Percentiles rank a stretch among this genome's conserved stretches.
Evolutionary conservation across 2,113 vertebrate genomes (phyloP).

Genomic region (Ictalurus punctatus): DNA sequence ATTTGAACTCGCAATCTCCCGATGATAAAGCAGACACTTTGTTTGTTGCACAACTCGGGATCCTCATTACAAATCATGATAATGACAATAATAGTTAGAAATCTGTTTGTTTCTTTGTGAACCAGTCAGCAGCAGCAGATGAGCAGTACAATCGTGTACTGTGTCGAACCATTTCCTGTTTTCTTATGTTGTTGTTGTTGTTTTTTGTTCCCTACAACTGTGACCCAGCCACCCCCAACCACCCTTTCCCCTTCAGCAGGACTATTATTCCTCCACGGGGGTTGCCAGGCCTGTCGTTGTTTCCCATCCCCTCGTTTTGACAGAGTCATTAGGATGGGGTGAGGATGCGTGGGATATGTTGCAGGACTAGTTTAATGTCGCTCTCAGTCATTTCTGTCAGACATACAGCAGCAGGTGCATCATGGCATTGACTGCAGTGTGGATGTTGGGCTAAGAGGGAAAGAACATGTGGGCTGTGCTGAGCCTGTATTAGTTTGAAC

Average conservation of each 20-base stretch:
- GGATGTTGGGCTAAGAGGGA: neutral
- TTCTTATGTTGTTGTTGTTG: neutral
- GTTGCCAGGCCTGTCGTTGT: neutral
- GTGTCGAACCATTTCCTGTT: neutral
- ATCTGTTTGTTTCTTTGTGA: neutral
- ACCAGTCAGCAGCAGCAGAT: neutral
- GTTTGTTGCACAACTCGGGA: neutral
- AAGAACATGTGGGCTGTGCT: constrained; percentile 1
- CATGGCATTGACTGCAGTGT: constrained; percentile 19
- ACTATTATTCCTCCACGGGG: neutral
- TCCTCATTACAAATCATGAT: neutral
- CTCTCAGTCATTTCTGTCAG: constrained; percentile 23
- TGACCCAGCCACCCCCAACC: neutral
- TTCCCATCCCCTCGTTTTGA: neutral
- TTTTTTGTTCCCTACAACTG: neutral
- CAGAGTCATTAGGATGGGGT: constrained; percentile 11
- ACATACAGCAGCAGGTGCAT: constrained; percentile 25
- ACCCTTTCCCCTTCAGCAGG: neutral
- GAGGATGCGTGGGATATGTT: neutral
- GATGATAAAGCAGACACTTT: no score
- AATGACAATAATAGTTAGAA: no score
- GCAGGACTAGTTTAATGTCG: constrained; percentile 7
- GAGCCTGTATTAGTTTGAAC: neutral
- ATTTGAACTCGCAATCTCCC: neutral
- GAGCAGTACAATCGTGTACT: neutral